Base-by-base conservation (phyloP, 2,113 vertebrate species). In the Callipepla californica region DNA sequence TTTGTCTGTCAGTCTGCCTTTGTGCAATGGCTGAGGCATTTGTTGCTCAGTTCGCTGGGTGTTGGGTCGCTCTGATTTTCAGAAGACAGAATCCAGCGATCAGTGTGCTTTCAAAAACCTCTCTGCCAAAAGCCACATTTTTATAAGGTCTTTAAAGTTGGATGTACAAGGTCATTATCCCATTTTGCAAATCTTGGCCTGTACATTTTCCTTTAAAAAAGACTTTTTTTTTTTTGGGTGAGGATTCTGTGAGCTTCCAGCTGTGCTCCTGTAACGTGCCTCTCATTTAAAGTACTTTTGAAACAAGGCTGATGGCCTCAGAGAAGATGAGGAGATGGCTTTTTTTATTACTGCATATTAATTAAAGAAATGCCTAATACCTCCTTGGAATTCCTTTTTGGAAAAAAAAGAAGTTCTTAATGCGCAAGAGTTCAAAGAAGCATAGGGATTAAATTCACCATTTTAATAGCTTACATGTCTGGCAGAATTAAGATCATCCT, bases 211-310 rank as follows among this genome's bases (percentile, higher is more conserved):
- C 34, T 87, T 87, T 51, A 9, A 26, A 92, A 82, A n/a, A n/a
- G 6, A 13, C 19, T 19, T 36, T 66, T 51, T 36, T 66, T 51
- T 73, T 85, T 26, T 4, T 55, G 53, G 17, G 4, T 47, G 58
- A 67, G 47, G 19, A 50, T 92, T 90, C 88, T 77, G 0, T 87
- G 79, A 70, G 22, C 42, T 91, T 95, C 94, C 89, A 87, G 57
- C 85, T 85, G 89, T 92, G 72, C 47, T 92, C 20, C 21, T 30
- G 34, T 91, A 74, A 80, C 78, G 91, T 91, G 81, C 14, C 51
- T 83, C 55, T 74, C 79, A 94, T 94, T 85, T 92, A 65, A 93
- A 92, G 42, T 83, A 74, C 68, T 82, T 47, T 94, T 96, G 89
- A 95, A 87, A 91, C 40, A 40, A 93, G 75, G 34, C 68, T 87